Evolutionary conservation across 2,797 vertebrate genomes (phyloP).

Genomic region (Arctocebus calabarensis): DNA sequence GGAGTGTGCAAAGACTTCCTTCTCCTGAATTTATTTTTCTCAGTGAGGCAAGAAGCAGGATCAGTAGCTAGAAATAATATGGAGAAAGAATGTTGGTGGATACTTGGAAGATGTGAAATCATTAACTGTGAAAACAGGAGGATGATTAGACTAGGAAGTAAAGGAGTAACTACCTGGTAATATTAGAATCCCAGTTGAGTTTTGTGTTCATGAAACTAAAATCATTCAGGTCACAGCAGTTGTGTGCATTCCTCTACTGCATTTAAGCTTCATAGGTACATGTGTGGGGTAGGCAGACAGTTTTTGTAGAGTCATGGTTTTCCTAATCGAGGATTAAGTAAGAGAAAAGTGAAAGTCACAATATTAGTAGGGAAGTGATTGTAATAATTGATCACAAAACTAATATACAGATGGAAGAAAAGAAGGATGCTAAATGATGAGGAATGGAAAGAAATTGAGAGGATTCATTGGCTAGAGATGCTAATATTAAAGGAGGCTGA

Average conservation of each 20-base stretch:
- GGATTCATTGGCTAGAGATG: not conserved
- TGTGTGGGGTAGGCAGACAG: accelerated
- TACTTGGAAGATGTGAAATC: not conserved
- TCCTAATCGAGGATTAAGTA: not conserved
- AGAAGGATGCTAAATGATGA: not conserved
- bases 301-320: not conserved
- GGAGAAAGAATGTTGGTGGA: not conserved
- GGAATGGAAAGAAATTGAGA: not conserved
- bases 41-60: not conserved
- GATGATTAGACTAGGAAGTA: not conserved
- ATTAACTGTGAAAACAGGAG: not conserved
- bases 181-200: not conserved
- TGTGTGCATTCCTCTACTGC: not conserved
- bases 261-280: not conserved
- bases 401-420: not conserved
- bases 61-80: not conserved
- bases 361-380: not conserved
- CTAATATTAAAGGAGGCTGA: not conserved
- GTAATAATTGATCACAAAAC: not conserved
- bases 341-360: not conserved
- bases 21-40: not conserved
- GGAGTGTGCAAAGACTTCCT: not conserved
- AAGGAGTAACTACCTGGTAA: not conserved
- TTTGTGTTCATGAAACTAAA: not conserved
- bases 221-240: not conserved